Evolutionary conservation across 2,113 vertebrate genomes (phyloP).

Genomic region (Psittacara wagleri): DNA sequence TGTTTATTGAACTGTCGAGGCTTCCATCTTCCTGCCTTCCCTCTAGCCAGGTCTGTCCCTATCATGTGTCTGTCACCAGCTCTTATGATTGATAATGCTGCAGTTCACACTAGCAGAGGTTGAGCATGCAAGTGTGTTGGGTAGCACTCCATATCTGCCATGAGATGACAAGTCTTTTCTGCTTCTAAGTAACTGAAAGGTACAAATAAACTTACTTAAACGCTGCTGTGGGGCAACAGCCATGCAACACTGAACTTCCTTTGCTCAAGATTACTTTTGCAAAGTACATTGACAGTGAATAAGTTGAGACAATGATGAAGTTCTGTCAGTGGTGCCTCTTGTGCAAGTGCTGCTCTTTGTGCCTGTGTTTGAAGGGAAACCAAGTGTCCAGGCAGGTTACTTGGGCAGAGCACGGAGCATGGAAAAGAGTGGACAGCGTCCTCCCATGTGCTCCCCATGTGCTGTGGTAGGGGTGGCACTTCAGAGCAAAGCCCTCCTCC

Average conservation of each 20-base stretch:
- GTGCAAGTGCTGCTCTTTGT: neutral
- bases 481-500: neutral
- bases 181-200: neutral
- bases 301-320: neutral
- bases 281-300: neutral
- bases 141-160: neutral
- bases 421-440: neutral
- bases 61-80: neutral
- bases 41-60: neutral
- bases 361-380: neutral
- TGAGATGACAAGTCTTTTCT: fast-evolving
- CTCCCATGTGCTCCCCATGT: fast-evolving
- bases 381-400: fast-evolving
- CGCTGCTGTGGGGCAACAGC: neutral
- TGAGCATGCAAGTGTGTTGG: neutral
- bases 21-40: neutral
- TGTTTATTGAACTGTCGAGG: neutral
- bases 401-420: fast-evolving
- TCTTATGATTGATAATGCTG: neutral
- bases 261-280: neutral
- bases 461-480: neutral
- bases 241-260: neutral
- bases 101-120: neutral
- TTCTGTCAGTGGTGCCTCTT: fast-evolving
- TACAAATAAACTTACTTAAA: neutral